Conservation (phyloP, 92 coral and sea anemone species). For the Zoanthus gigantus region DNA sequence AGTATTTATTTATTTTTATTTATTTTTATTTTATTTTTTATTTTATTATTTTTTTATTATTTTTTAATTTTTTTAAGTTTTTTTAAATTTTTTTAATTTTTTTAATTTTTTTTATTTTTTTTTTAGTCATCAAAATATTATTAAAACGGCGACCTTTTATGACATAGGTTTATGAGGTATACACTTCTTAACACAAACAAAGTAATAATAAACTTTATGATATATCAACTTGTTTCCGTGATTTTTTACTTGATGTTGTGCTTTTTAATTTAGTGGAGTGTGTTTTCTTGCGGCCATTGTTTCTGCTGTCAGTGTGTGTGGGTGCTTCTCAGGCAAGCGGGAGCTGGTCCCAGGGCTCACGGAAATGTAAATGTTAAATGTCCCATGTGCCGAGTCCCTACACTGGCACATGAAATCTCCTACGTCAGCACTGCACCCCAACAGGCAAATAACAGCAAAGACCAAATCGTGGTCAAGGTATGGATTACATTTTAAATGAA, state of each 20-base stretch:
- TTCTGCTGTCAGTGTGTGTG: conserved; percentile 95
- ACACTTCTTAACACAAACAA: too few relatives aligned
- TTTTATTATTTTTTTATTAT: too few relatives aligned
- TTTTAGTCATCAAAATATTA: too few relatives aligned
- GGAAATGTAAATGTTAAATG: conserved; percentile 90
- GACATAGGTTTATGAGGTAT: too few relatives aligned
- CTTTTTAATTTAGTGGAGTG: conserved; percentile 88
- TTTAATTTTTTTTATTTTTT: too few relatives aligned
- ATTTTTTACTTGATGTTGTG: neutral
- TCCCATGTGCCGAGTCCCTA: conserved; percentile 92
- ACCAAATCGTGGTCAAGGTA: conserved; percentile 85
- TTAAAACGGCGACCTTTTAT: too few relatives aligned
- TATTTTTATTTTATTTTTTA: too few relatives aligned
- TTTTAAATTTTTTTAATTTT: too few relatives aligned
- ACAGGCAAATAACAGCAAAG: conserved; percentile 57
- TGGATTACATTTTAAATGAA: neutral
- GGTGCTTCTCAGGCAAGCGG: conserved; percentile 93
- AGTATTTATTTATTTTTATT: too few relatives aligned
- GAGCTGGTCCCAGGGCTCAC: conserved; percentile 79
- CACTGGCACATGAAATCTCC: conserved; percentile 91
- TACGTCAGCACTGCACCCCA: conserved; percentile 85
- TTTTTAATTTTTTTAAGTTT: too few relatives aligned
- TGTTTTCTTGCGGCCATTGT: conserved; percentile 96
- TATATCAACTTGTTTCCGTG: neutral
- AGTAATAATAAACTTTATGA: too few relatives aligned